Conservation (phyloP, 2,888 invertebrate species). For the Drosophila gaucha region DNA sequence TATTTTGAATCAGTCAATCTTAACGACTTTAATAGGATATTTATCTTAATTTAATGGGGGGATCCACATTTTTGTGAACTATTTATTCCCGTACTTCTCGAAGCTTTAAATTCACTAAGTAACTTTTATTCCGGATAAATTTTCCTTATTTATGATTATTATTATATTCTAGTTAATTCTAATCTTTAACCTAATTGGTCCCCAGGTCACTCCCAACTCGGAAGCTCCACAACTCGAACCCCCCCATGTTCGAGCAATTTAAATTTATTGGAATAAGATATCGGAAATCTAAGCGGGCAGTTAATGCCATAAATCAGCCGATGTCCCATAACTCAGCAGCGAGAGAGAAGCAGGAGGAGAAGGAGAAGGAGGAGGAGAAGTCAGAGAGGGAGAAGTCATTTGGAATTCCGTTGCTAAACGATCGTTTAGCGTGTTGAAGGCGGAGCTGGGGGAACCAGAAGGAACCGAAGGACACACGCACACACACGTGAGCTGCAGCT, state of each 20-base stretch:
- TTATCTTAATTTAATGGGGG: too few species aligned
- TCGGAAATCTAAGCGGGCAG: conserved; percentile 54
- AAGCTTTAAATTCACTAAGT: too few species aligned
- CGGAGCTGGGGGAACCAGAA: not conserved
- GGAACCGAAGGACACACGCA: conserved; percentile 47
- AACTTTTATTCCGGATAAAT: too few species aligned
- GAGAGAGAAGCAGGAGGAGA: conserved; percentile 3
- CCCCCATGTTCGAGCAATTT: not conserved
- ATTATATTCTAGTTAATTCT: too few species aligned
- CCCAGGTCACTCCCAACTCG: too few species aligned
- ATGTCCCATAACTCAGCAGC: conserved; percentile 61
- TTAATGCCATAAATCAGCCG: conserved; percentile 65
- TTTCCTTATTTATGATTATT: too few species aligned
- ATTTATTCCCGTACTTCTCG: too few species aligned
- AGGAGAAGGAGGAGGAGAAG: not conserved
- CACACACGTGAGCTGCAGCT: conserved; percentile 43
- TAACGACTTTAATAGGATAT: too few species aligned
- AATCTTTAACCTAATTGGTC: too few species aligned
- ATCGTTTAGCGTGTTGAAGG: conserved; percentile 58
- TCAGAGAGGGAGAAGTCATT: not conserved
- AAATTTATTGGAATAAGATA: conserved; percentile 32
- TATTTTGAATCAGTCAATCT: too few species aligned
- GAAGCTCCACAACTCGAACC: conserved; percentile 1
- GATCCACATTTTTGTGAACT: too few species aligned
- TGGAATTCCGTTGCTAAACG: conserved; percentile 58